Evolutionary conservation across 1,140 invertebrate genomes (phyloP).

Genomic region (Drosophila gunungcola): DNA sequence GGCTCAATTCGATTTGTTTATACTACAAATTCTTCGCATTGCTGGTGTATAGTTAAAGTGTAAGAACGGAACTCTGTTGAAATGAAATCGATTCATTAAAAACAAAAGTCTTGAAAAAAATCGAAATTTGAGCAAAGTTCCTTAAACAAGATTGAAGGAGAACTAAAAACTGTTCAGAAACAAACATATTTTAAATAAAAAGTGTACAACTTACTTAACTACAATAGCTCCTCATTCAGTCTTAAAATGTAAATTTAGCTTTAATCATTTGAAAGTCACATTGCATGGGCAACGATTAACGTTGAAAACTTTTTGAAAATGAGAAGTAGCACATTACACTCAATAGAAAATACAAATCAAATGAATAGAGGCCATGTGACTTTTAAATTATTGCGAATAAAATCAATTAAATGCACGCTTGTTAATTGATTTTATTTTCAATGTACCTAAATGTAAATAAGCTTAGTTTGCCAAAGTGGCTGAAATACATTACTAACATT

Average conservation of each 20-base stretch:
- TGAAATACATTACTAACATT: constrained; percentile 33
- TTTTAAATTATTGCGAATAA: constrained; percentile 44
- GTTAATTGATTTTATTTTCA: constrained; percentile 41
- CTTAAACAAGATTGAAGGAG: constrained; percentile 34
- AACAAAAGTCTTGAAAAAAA: constrained; percentile 8
- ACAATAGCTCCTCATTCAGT: constrained; percentile 32
- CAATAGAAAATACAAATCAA: constrained; percentile 10
- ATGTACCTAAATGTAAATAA: background rate
- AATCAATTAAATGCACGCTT: constrained; percentile 34
- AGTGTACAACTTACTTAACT: background rate
- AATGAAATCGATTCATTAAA: constrained; percentile 13
- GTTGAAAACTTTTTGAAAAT: constrained; percentile 12
- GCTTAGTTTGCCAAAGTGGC: background rate
- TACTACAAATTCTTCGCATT: constrained; percentile 39
- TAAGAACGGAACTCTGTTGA: constrained; percentile 48
- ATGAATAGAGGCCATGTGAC: constrained; percentile 38
- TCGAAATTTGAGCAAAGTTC: constrained; percentile 26
- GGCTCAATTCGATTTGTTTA: constrained; percentile 25
- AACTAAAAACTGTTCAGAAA: background rate
- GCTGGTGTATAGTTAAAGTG: constrained; percentile 50
- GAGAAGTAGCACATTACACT: constrained; percentile 2
- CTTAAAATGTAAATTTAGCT: constrained; percentile 1
- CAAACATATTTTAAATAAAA: background rate
- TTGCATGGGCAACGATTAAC: constrained; percentile 40
- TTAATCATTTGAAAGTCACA: constrained; percentile 50